Evolutionary conservation across 2,797 vertebrate species (phyloP).

Genomic region (Morelia viridis): DNA sequence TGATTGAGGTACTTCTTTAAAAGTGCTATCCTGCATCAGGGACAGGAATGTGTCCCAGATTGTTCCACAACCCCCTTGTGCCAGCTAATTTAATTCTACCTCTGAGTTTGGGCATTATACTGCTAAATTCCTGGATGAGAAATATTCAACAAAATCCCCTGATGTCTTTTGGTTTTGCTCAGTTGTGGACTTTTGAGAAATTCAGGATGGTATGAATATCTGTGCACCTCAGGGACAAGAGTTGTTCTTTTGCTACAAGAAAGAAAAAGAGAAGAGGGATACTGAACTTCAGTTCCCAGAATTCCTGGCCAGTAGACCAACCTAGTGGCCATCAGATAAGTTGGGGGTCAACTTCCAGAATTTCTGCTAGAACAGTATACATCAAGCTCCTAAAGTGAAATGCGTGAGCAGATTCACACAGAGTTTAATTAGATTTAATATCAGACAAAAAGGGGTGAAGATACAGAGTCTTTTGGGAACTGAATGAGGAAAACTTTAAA

Average conservation of each 20-base stretch:
- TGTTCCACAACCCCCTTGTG: not conserved
- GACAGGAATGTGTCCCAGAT: not conserved
- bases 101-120: slow-evolving; percentile 37
- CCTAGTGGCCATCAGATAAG: not conserved
- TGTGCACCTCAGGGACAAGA: slow-evolving; percentile 30
- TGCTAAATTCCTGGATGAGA: slow-evolving; percentile 42
- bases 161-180: not conserved
- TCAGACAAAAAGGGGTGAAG: not conserved
- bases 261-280: too few relatives aligned
- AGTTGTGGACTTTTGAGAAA: slow-evolving; percentile 16
- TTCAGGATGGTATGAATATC: not conserved
- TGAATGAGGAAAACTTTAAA: not conserved
- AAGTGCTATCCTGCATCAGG: not conserved
- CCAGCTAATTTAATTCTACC: not conserved
- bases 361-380: not conserved
- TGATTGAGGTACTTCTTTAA: not conserved
- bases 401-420: not conserved
- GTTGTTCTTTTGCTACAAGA: slow-evolving; percentile 39
- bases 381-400: not conserved
- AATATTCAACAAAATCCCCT: slow-evolving; percentile 36
- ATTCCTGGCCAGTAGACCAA: not conserved
- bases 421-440: not conserved
- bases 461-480: not conserved
- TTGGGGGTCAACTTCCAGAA: not conserved
- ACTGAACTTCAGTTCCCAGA: not conserved